Evolutionary conservation across 2,888 invertebrate genomes (phyloP).

Genomic region (Prenolepis imparis): DNA sequence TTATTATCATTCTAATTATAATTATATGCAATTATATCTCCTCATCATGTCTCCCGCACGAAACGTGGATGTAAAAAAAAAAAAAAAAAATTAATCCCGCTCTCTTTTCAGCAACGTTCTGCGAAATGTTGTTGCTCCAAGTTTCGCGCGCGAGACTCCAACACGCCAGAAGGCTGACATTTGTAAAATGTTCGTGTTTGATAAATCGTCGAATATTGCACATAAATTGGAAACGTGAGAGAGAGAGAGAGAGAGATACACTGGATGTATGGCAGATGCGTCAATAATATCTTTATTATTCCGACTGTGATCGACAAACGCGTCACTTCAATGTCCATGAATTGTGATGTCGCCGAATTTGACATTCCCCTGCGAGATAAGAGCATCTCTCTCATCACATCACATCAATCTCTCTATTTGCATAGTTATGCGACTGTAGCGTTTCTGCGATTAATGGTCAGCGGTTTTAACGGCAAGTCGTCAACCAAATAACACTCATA

Average conservation of each 20-base stretch:
- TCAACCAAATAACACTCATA: constrained; percentile 71
- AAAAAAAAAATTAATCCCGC: neutral
- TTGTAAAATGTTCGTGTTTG: constrained; percentile 32
- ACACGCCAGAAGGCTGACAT: neutral
- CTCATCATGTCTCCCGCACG: constrained; percentile 37
- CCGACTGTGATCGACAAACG: constrained; percentile 37
- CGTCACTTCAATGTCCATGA: constrained; percentile 15
- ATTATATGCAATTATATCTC: constrained; percentile 44
- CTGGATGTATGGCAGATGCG: neutral
- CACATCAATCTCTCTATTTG: neutral
- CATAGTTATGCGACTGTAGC: constrained; percentile 35
- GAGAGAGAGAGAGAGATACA: neutral
- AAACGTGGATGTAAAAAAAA: constrained; percentile 35
- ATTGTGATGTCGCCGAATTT: constrained; percentile 53
- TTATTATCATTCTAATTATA: constrained; percentile 62
- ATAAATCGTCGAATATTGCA: constrained; percentile 22
- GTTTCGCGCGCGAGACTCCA: constrained; percentile 24
- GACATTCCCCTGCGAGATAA: constrained; percentile 67
- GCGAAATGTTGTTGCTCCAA: neutral
- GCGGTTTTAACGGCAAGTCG: constrained; percentile 51
- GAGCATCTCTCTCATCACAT: constrained; percentile 40
- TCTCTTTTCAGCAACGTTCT: neutral
- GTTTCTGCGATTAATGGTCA: constrained; percentile 45
- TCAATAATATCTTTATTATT: constrained; percentile 7
- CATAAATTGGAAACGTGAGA: constrained; percentile 16